Conservation (phyloP, 2,113 vertebrate genomes). For the Seriola quinqueradiata region DNA sequence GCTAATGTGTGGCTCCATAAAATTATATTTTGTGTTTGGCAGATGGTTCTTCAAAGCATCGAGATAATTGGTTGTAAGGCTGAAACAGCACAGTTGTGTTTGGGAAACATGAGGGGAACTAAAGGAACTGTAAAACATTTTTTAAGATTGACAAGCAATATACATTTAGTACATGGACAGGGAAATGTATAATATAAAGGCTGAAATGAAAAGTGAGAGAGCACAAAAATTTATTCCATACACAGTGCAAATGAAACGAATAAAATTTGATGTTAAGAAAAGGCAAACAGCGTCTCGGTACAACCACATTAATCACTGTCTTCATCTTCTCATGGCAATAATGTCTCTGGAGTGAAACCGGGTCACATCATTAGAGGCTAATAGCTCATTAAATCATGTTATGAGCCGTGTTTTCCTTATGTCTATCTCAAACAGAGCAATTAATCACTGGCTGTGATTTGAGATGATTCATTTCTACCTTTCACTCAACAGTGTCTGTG, state of each 20-base stretch:
- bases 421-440: constrained; percentile 14
- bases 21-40: background rate
- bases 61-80: background rate
- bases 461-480: constrained; percentile 27
- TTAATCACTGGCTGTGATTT: constrained; percentile 35
- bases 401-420: constrained; percentile 22
- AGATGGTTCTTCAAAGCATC: background rate
- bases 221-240: background rate
- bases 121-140: background rate
- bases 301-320: background rate
- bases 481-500: background rate
- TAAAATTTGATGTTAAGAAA: background rate
- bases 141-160: background rate
- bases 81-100: background rate
- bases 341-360: background rate
- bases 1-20: background rate
- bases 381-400: constrained; percentile 41
- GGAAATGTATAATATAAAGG: background rate
- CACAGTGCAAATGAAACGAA: background rate
- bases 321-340: background rate
- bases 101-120: background rate
- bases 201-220: background rate
- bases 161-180: background rate
- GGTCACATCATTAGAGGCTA: constrained; percentile 15
- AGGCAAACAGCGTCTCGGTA: background rate